Percentiles rank a stretch among this genome's conserved stretches.
These are phyloP conservation scores for Dendrocincla tyrannina DNA, from an alignment of 2,797 vertebrate genomes.

Conservation along the genomic window DNA sequence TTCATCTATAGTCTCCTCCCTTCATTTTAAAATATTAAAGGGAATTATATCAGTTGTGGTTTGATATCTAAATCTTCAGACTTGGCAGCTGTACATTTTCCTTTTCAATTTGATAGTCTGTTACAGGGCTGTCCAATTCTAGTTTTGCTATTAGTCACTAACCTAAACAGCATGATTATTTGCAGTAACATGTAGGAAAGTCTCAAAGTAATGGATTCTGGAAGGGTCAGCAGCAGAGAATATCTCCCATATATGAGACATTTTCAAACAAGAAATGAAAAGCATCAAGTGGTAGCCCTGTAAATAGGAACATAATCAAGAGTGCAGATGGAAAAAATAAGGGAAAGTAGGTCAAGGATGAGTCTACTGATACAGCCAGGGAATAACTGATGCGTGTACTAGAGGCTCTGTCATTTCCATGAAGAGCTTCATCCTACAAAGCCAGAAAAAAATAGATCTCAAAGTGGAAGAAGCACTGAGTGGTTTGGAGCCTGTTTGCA, in stretches of 20 bases:
- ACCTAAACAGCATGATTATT: not conserved
- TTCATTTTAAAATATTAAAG: not conserved
- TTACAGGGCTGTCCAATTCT: not conserved
- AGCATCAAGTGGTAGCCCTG: not conserved
- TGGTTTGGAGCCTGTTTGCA: not conserved
- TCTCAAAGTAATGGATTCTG: not conserved
- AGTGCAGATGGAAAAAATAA: slow-evolving; percentile 3
- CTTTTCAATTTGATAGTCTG: not conserved
- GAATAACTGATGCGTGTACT: not conserved
- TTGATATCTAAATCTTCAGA: not conserved
- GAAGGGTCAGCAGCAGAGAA: not conserved
- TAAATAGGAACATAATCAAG: slow-evolving; percentile 14
- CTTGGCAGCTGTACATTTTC: not conserved
- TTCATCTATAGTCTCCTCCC: not conserved
- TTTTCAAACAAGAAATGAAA: slow-evolving; percentile 3
- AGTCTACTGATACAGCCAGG: not conserved
- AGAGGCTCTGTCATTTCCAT: not conserved
- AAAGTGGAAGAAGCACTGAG: not conserved
- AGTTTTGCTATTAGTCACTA: not conserved
- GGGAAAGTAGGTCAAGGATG: not conserved
- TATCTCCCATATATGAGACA: not conserved
- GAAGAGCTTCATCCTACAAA: not conserved
- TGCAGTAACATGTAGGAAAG: not conserved
- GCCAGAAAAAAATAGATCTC: not conserved
- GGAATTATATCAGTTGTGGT: not conserved